Conservation (phyloP, 2,888 invertebrate genomes). For the Eristalis pertinax region DNA sequence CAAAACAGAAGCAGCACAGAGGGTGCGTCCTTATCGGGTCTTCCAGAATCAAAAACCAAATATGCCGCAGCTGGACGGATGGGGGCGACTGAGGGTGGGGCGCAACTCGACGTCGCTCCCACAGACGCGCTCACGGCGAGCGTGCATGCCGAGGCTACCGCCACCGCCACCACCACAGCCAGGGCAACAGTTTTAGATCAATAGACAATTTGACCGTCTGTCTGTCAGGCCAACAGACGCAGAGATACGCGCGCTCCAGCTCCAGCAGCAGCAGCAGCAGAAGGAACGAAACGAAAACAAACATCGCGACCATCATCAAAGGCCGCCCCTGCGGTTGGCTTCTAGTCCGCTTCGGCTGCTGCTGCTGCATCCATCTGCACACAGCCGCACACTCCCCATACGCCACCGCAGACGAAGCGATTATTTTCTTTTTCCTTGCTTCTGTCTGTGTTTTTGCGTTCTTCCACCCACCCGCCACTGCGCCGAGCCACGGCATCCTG, state of each 20-base stretch:
- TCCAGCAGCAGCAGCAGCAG: background rate
- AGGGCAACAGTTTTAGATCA: constrained; percentile 64
- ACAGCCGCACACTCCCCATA: constrained; percentile 13
- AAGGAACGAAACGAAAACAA: constrained; percentile 16
- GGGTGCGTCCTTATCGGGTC: constrained; percentile 50
- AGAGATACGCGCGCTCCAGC: constrained; percentile 10
- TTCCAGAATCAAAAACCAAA: constrained; percentile 27
- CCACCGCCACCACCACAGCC: constrained; percentile 34
- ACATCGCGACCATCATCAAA: constrained; percentile 56
- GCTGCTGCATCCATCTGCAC: background rate
- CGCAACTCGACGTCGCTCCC: background rate
- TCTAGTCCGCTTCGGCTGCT: constrained; percentile 35
- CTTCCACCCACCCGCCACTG: background rate
- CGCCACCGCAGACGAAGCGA: constrained; percentile 20
- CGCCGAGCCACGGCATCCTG: background rate
- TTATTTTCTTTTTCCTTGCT: constrained; percentile 54
- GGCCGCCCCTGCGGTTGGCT: constrained; percentile 49
- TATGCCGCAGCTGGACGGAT: constrained; percentile 35
- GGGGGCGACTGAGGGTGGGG: background rate
- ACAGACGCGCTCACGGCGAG: background rate
- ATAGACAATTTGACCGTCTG: constrained; percentile 63
- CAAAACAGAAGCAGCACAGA: background rate
- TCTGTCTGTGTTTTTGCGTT: constrained; percentile 12
- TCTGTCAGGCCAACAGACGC: constrained; percentile 41
- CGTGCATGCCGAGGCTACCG: constrained; percentile 7